A percentile compares a stretch with the other conserved stretches of the same genome.
These are phyloP conservation scores for Nibea coibor DNA, from an alignment of 2,113 vertebrate species.

Conservation along the genomic window DNA sequence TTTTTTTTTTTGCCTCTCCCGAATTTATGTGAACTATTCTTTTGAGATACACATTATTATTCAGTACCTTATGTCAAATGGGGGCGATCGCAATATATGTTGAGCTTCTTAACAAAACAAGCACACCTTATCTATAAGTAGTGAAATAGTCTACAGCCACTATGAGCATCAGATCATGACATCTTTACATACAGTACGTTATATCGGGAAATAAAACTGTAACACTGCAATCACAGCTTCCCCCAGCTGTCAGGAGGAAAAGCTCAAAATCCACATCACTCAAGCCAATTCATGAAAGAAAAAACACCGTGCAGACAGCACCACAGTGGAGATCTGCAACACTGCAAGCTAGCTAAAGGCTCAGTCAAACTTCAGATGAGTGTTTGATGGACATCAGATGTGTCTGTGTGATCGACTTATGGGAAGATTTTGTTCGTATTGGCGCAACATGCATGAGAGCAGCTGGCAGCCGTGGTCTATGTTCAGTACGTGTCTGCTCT, in stretches of 20 bases:
- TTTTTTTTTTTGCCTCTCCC: conserved; percentile 53
- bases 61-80: conserved; percentile 63
- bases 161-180: conserved; percentile 50
- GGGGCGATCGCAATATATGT: conserved; percentile 41
- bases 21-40: conserved; percentile 38
- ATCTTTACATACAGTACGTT: conserved; percentile 75
- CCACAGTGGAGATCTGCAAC: conserved; percentile 33
- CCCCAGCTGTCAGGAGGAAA: conserved; percentile 51
- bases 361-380: conserved; percentile 66
- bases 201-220: conserved; percentile 64
- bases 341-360: conserved; percentile 74
- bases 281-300: conserved; percentile 34
- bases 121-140: conserved; percentile 50
- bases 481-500: conserved; percentile 38
- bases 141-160: conserved; percentile 60
- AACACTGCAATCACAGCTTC: conserved; percentile 70
- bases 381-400: conserved; percentile 41
- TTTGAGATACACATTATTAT: conserved; percentile 61
- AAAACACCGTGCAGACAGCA: conserved; percentile 29
- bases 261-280: conserved; percentile 60
- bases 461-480: conserved; percentile 45
- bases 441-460: conserved; percentile 70
- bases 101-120: conserved; percentile 53
- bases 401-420: neutral
- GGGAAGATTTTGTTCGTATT: conserved; percentile 63